Evolutionary conservation across 2,113 vertebrate species (phyloP).

Genomic region (Vidua chalybeata): DNA sequence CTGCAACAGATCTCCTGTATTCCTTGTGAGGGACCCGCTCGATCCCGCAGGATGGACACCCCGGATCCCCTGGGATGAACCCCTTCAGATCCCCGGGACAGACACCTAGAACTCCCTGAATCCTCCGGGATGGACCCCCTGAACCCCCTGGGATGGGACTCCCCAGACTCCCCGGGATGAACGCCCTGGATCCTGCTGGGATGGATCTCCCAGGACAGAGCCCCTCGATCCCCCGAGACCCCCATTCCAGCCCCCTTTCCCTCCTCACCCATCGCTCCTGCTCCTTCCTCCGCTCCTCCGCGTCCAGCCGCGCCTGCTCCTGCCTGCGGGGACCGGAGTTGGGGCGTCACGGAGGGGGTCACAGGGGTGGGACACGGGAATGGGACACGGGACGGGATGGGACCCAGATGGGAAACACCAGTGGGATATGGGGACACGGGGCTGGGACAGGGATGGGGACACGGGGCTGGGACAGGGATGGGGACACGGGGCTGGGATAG

Average conservation of each 20-base stretch:
- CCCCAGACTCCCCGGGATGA: not conserved
- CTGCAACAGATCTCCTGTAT: not conserved
- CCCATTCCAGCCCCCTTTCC: too few relatives aligned
- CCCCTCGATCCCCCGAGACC: not conserved
- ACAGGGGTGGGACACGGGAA: too few relatives aligned
- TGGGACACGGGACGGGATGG: not conserved
- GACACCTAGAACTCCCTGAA: too few relatives aligned
- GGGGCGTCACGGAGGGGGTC: not conserved
- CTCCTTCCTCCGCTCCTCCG: constrained; percentile 30
- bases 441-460: too few relatives aligned
- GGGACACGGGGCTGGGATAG: too few relatives aligned
- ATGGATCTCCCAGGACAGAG: not conserved
- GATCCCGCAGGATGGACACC: fast-evolving
- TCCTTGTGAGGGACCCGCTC: fast-evolving
- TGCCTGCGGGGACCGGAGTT: not conserved
- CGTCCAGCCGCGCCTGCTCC: constrained; percentile 38
- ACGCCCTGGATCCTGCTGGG: not conserved
- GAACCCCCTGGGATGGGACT: too few relatives aligned
- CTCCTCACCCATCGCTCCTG: constrained; percentile 38
- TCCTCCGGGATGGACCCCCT: too few relatives aligned
- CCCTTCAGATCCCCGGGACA: not conserved
- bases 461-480: too few relatives aligned
- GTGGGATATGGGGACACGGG: not conserved
- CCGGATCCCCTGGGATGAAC: too few relatives aligned
- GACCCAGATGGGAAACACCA: too few relatives aligned